Conservation (phyloP, 2,113 vertebrate species). For the Oryzias celebensis region DNA sequence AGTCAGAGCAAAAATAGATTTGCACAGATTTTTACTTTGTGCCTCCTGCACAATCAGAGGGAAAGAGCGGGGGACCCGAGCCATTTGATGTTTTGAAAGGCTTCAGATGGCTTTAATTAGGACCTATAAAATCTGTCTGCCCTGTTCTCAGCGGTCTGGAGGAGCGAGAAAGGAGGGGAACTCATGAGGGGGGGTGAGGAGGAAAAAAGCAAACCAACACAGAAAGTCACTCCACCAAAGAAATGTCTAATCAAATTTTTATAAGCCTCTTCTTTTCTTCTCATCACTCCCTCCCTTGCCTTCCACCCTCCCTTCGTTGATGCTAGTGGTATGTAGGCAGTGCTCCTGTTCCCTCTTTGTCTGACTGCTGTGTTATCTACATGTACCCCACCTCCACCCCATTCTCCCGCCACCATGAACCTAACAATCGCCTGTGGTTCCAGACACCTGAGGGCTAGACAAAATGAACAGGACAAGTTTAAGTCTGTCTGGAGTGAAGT, state of each 20-base stretch:
- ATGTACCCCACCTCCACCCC: conserved; percentile 75
- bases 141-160: conserved; percentile 76
- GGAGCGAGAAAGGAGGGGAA: conserved; percentile 53
- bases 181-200: conserved; percentile 12
- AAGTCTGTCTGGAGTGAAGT: conserved; percentile 86
- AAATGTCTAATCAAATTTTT: conserved; percentile 77
- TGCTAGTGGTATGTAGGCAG: conserved; percentile 70
- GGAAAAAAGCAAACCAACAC: conserved; percentile 60
- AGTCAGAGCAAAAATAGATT: conserved; percentile 17
- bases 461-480: conserved; percentile 93
- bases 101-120: conserved; percentile 95
- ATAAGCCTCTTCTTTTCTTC: conserved; percentile 72
- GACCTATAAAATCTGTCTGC: conserved; percentile 86
- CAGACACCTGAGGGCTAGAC: conserved; percentile 97
- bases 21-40: conserved; percentile 44
- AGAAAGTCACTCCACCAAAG: conserved; percentile 80
- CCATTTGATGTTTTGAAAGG: conserved; percentile 83
- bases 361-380: conserved; percentile 85
- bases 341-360: conserved; percentile 84
- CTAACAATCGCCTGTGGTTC: conserved; percentile 83
- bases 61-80: conserved; percentile 68
- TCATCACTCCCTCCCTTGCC: conserved; percentile 41
- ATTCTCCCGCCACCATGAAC: conserved; percentile 47
- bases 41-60: conserved; percentile 65
- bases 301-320: conserved; percentile 59